Conservation (phyloP, 2,797 vertebrate species). For the Carduelis carduelis region DNA sequence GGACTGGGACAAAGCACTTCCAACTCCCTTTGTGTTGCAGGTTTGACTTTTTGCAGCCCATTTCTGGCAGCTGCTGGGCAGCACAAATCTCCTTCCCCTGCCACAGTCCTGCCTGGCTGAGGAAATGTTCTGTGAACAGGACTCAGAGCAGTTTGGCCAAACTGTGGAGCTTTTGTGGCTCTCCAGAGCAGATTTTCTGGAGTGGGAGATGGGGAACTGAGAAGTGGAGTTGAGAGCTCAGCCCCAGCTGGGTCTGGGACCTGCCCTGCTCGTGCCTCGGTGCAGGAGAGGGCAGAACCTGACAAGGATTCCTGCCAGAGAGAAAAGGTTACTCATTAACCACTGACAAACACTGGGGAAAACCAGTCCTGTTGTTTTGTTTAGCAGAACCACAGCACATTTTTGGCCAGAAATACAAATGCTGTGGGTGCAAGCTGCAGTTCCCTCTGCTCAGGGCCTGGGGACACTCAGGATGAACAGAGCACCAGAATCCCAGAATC, state of each 20-base stretch:
- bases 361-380: not conserved
- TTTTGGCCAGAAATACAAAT: not conserved
- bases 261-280: not conserved
- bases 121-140: not conserved
- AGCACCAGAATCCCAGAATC: not conserved
- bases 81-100: not conserved
- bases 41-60: not conserved
- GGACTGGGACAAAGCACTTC: not conserved
- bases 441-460: not conserved
- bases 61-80: not conserved
- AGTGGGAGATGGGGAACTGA: not conserved
- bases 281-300: not conserved
- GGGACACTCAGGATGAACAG: not conserved
- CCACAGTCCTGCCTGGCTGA: not conserved
- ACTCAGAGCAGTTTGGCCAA: not conserved
- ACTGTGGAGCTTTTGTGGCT: rapidly evolving
- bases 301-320: not conserved
- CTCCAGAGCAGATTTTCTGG: not conserved
- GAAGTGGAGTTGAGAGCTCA: not conserved
- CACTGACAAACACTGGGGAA: not conserved
- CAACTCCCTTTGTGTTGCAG: not conserved
- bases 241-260: not conserved
- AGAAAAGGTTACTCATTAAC: not conserved
- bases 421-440: not conserved
- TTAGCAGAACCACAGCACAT: not conserved